Base-by-base conservation (phyloP, 2,113 vertebrate species). In the Seriola quinqueradiata region DNA sequence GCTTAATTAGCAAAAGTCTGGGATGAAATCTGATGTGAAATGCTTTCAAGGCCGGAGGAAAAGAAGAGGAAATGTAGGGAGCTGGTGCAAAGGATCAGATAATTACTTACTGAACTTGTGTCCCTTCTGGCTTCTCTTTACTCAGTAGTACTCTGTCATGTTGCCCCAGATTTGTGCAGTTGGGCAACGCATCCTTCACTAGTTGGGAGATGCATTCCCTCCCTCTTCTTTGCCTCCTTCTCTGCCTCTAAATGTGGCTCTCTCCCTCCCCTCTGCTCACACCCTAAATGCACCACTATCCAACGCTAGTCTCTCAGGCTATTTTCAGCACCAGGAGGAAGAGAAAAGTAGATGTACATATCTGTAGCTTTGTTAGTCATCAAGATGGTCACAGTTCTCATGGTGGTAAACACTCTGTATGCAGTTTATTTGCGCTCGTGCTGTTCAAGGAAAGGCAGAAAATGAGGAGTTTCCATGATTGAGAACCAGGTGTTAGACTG, bases 111-210 rank as follows among this genome's bases (percentile, higher is more conserved):
- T 69, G 86, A 65, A 70, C 46, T 64, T 3, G 21, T 68, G 70
- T 78, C 79, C 77, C 86, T 83, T 44, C 40, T 77, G 46, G 85
- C 66, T 77, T 75, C 46, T 70, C 34, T 81, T 81, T 57, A 40
- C 82, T 75, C 36, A 23, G 77, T 58, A 34, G 74, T 63, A 52
- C 71, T 90, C 82, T 12, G 75, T 89, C 90, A 87, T 83, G 79
- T 77, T 92, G 89, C 74, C 92, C 85, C 76, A 87, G 82, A 87
- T 88, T 40, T 77, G 32, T 81, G 48, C 69, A 66, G 42, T 58
- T 77, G 69, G 80, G 75, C 68, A 78, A 82, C 57, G 13, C 57
- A 75, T 72, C 59, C 48, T 70, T 78, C 57, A 71, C 57, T 74
- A 44, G 25, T 70, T 59, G 59, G 23, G 23, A 64, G 23, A 77